Evolutionary conservation across 2,888 invertebrate genomes (phyloP).

Genomic region (Clunio marinus): DNA sequence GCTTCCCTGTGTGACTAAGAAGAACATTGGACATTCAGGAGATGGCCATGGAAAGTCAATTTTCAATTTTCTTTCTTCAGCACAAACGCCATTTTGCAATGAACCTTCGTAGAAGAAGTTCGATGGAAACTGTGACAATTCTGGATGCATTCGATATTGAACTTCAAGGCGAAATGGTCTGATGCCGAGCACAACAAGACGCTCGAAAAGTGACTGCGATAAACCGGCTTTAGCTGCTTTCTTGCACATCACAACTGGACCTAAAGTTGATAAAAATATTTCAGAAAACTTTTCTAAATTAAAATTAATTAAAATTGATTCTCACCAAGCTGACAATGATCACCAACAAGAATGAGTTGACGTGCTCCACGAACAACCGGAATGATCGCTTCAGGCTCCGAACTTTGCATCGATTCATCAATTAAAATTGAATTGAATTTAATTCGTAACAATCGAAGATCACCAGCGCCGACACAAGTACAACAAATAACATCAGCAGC

Average conservation of each 20-base stretch:
- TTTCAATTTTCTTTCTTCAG: constrained; percentile 88
- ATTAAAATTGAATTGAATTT: constrained; percentile 95
- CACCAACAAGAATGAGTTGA: constrained; percentile 95
- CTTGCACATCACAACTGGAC: constrained; percentile 99
- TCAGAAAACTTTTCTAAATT: not conserved
- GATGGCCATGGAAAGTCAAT: constrained; percentile 98
- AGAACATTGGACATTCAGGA: constrained; percentile 96
- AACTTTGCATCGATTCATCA: constrained; percentile 96
- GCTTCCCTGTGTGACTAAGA: constrained; percentile 95
- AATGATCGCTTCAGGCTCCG: constrained; percentile 98
- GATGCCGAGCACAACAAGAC: constrained; percentile 94
- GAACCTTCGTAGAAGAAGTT: constrained; percentile 99
- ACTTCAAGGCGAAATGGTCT: constrained; percentile 95
- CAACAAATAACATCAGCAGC: constrained; percentile 99
- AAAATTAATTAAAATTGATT: not conserved
- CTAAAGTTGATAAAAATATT: too few species aligned
- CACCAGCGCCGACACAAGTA: constrained; percentile 98
- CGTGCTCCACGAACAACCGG: constrained; percentile 96
- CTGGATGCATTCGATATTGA: constrained; percentile 99
- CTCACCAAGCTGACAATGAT: constrained; percentile 93
- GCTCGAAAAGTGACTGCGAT: constrained; percentile 94
- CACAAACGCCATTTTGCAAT: constrained; percentile 96
- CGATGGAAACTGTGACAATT: constrained; percentile 93
- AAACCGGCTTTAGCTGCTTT: constrained; percentile 96
- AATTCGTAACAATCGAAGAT: constrained; percentile 85